Percentiles rank a stretch among this genome's conserved stretches.
phyloP scores from a whole-genome alignment of 2,888 invertebrate species.

The Drosophila cracens region DNA sequence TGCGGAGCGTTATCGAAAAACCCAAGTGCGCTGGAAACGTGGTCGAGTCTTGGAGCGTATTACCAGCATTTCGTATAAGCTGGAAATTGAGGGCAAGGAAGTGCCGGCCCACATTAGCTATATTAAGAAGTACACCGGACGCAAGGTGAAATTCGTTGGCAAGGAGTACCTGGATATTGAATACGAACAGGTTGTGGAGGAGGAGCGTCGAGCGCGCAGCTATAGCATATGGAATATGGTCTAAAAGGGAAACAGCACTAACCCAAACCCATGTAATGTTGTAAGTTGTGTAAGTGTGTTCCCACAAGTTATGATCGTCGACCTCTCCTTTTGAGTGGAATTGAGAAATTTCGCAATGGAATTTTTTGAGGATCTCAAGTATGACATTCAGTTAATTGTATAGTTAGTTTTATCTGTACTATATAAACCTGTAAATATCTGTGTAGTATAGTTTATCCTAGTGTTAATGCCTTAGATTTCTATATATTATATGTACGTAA shows the following conservation, averaged over 20 bases:
- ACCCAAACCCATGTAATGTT: background rate
- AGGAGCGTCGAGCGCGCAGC: slow-evolving; percentile 79
- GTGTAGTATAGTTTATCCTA: slow-evolving; percentile 55
- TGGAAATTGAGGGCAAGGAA: slow-evolving; percentile 83
- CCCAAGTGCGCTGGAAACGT: slow-evolving; percentile 83
- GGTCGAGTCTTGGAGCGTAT: slow-evolving; percentile 82
- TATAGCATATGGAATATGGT: slow-evolving; percentile 85
- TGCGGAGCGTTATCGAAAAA: slow-evolving; percentile 83
- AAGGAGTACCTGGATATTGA: slow-evolving; percentile 85
- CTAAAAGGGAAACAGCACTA: slow-evolving; percentile 19
- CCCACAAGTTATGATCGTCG: slow-evolving; percentile 32
- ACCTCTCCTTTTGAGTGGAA: slow-evolving; percentile 68
- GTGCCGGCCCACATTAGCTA: slow-evolving; percentile 84
- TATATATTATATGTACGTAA: slow-evolving; percentile 52
- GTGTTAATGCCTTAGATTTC: slow-evolving; percentile 50
- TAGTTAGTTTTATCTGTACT: slow-evolving; percentile 45
- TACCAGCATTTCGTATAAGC: slow-evolving; percentile 84
- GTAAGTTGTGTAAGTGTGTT: slow-evolving; percentile 20
- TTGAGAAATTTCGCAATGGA: slow-evolving; percentile 67
- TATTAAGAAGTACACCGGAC: slow-evolving; percentile 83
- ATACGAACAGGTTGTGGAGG: slow-evolving; percentile 83
- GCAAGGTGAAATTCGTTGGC: slow-evolving; percentile 83
- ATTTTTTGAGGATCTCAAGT: slow-evolving; percentile 82
- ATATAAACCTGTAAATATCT: slow-evolving; percentile 37
- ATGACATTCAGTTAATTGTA: slow-evolving; percentile 76